Percentiles rank a stretch among this genome's conserved stretches.
phyloP scores from a whole-genome alignment of 1,140 invertebrate species.

The Arion vulgaris region DNA sequence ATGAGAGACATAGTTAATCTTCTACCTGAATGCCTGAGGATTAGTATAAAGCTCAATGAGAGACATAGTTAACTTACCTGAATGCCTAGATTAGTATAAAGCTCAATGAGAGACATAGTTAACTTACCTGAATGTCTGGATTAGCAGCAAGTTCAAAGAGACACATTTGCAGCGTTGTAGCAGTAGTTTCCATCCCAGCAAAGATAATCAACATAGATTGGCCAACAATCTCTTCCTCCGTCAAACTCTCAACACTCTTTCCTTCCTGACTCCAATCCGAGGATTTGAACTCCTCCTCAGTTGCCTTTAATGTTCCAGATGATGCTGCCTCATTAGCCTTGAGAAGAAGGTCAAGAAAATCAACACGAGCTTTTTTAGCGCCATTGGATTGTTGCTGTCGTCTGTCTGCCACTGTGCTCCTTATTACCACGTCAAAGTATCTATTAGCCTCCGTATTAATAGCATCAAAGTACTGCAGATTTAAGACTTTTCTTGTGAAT shows the following conservation, averaged over 20 bases:
- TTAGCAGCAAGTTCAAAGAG: background rate
- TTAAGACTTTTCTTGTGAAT: background rate
- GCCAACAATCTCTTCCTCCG: conserved; percentile 78
- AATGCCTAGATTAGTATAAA: no score
- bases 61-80: no score
- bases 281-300: background rate
- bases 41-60: no score
- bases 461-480: background rate
- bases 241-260: conserved; percentile 11
- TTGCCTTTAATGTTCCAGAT: background rate
- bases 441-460: background rate
- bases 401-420: background rate
- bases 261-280: background rate
- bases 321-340: background rate
- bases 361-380: background rate
- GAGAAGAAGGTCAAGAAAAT: conserved; percentile 10
- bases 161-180: conserved; percentile 72
- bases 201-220: conserved; percentile 80
- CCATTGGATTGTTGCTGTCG: background rate
- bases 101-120: background rate
- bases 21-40: no score
- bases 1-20: no score
- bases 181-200: conserved; percentile 80
- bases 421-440: background rate
- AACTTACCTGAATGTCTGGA: conserved; percentile 28